Evolutionary conservation across 2,797 vertebrate species (phyloP).

Genomic region (Dromococcyx pavoninus): DNA sequence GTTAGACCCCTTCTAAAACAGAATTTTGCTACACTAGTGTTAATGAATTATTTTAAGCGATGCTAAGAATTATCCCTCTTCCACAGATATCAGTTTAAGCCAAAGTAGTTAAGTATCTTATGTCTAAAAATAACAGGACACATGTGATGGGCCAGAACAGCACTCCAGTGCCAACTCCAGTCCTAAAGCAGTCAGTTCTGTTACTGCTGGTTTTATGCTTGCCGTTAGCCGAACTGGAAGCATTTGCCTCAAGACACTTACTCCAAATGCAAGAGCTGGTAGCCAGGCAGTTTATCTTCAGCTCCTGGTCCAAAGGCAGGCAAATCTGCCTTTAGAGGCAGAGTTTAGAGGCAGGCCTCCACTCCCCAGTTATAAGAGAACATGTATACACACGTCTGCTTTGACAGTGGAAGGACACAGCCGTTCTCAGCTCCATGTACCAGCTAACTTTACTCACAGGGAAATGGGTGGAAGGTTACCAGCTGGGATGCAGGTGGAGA

Average conservation of each 20-base stretch:
- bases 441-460: neutral
- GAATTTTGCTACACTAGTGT: neutral
- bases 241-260: neutral
- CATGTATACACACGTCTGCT: accelerated
- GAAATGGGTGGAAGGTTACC: neutral
- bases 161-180: neutral
- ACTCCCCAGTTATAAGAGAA: accelerated
- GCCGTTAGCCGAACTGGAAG: neutral
- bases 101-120: conserved; percentile 56
- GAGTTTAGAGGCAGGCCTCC: neutral
- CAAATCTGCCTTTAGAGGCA: neutral
- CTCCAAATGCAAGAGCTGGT: neutral
- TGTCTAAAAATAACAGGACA: conserved; percentile 37
- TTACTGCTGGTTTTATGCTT: neutral
- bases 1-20: neutral
- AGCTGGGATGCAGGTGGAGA: accelerated
- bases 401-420: neutral
- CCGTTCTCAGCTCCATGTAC: neutral
- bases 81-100: conserved; percentile 13
- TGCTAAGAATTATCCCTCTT: conserved; percentile 27
- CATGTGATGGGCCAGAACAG: neutral
- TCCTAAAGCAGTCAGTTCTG: neutral
- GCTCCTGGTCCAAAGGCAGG: neutral
- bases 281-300: neutral
- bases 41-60: neutral